Percentiles rank a stretch among this genome's conserved stretches.
Conservation (phyloP, 2,113 vertebrate genomes). For the Sander vitreus region DNA sequence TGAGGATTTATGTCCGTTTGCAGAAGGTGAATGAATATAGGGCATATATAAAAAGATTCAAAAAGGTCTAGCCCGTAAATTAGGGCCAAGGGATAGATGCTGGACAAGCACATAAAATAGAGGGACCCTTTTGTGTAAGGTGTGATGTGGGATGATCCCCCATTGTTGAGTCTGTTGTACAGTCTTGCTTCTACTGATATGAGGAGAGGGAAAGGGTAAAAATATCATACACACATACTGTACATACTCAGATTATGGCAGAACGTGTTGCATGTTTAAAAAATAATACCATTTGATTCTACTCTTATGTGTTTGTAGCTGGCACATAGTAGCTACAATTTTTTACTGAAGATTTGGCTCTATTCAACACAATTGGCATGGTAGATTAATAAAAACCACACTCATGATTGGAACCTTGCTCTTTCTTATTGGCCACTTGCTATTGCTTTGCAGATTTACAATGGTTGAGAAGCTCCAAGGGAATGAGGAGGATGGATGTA, state of each 20-base stretch:
- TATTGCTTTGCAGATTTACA: constrained; percentile 40
- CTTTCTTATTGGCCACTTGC: constrained; percentile 20
- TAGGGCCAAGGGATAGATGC: constrained; percentile 42
- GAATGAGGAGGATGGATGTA: constrained; percentile 36
- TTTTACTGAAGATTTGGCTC: constrained; percentile 1
- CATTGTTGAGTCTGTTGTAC: background rate
- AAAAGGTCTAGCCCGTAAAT: constrained; percentile 70
- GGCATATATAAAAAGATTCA: constrained; percentile 64
- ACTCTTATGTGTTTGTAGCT: background rate
- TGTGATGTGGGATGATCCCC: constrained; percentile 12
- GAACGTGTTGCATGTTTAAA: background rate
- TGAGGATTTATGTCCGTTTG: constrained; percentile 70
- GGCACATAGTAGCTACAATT: background rate
- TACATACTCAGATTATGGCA: background rate
- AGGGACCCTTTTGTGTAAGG: constrained; percentile 27
- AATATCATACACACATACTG: background rate
- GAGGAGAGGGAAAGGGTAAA: background rate
- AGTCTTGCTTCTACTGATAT: background rate
- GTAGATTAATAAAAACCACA: constrained; percentile 1
- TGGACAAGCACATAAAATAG: constrained; percentile 20
- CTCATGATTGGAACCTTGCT: constrained; percentile 13
- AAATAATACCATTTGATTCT: background rate
- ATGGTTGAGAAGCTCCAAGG: constrained; percentile 10
- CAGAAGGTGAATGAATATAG: constrained; percentile 63
- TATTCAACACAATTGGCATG: background rate